phyloP scores from a whole-genome alignment of 2,888 invertebrate genomes.

The Zygogramma bicolorata region DNA sequence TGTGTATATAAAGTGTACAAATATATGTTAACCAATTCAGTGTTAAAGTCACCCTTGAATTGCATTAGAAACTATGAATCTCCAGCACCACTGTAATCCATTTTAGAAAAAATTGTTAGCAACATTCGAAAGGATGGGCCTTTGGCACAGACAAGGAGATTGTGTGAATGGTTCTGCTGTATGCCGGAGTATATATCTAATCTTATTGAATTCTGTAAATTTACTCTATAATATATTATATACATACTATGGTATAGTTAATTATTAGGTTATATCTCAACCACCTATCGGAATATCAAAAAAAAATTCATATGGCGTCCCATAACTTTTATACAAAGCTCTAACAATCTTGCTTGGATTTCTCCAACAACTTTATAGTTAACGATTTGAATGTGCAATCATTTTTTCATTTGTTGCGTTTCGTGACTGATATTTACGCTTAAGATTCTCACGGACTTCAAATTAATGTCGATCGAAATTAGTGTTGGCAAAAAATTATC shows the following conservation, averaged over 20 bases:
- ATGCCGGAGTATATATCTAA: constrained; percentile 65
- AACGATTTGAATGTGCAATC: constrained; percentile 46
- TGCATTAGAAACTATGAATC: constrained; percentile 52
- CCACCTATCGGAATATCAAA: constrained; percentile 61
- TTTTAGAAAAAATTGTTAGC: constrained; percentile 25
- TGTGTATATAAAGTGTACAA: constrained; percentile 53
- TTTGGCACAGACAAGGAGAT: constrained; percentile 57
- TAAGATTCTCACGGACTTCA: constrained; percentile 24
- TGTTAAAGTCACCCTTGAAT: constrained; percentile 46
- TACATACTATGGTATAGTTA: constrained; percentile 66
- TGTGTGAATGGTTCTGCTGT: constrained; percentile 64
- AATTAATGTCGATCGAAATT: background rate
- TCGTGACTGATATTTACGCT: constrained; percentile 47
- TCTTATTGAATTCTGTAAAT: constrained; percentile 67
- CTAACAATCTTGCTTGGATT: constrained; percentile 46
- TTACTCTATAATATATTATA: constrained; percentile 67
- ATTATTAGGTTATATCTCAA: constrained; percentile 64
- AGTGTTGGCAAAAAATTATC: constrained; percentile 23
- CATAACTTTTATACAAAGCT: constrained; percentile 65
- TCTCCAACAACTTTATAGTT: constrained; percentile 34
- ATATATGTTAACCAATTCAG: constrained; percentile 53
- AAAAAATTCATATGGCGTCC: constrained; percentile 65
- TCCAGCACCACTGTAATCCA: constrained; percentile 49
- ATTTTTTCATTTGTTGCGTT: constrained; percentile 35
- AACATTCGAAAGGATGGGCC: constrained; percentile 11